Evolutionary conservation across 2,113 vertebrate species (phyloP).

Genomic region (Uria lomvia): DNA sequence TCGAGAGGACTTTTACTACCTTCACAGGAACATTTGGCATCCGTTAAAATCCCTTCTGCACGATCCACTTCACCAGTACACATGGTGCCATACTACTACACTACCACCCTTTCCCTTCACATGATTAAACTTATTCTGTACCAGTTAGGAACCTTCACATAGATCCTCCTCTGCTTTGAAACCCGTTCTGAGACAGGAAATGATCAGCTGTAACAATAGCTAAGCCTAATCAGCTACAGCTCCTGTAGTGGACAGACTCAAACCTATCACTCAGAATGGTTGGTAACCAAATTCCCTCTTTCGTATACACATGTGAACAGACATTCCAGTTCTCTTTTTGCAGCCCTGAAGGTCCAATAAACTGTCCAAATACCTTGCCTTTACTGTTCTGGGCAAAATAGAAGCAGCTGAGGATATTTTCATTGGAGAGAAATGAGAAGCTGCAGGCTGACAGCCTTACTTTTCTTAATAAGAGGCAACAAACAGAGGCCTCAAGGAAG

Average conservation of each 20-base stretch:
- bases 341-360: not conserved
- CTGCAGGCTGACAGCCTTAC: not conserved
- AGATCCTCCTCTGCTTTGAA: not conserved
- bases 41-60: not conserved
- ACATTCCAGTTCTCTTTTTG: not conserved
- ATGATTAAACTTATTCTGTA: not conserved
- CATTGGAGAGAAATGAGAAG: not conserved
- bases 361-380: not conserved
- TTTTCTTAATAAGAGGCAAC: not conserved
- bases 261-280: not conserved
- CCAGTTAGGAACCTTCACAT: not conserved
- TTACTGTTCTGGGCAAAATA: not conserved
- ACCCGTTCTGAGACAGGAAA: not conserved
- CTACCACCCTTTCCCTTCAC: not conserved
- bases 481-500: not conserved
- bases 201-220: not conserved
- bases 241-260: not conserved
- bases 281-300: not conserved
- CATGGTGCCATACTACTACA: no score
- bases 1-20: not conserved
- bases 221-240: not conserved
- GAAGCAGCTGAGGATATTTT: not conserved
- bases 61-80: not conserved
- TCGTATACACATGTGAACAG: accelerated
- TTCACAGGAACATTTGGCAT: not conserved